Evolutionary conservation across 2,797 vertebrate species (phyloP).

Genomic region (Cephalopachus bancanus): DNA sequence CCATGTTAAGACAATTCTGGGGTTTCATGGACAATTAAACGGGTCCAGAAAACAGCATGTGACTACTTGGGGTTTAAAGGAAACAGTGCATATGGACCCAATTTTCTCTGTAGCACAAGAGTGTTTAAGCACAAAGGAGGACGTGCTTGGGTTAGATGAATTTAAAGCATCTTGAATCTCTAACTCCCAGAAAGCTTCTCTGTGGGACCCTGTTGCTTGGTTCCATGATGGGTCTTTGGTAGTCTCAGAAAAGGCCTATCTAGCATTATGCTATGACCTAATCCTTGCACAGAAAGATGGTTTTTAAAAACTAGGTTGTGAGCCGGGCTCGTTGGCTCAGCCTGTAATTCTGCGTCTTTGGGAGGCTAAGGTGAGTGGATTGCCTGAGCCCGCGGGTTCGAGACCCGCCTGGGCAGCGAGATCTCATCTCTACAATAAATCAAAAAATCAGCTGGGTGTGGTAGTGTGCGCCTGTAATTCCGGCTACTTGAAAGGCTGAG

Average conservation of each 20-base stretch:
- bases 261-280: not conserved
- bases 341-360: too few species aligned
- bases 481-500: too few species aligned
- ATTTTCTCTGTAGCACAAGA: slow-evolving; percentile 64
- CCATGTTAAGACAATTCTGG: slow-evolving; percentile 55
- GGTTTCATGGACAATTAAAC: slow-evolving; percentile 76
- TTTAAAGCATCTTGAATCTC: not conserved
- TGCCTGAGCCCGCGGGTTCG: too few species aligned
- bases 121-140: not conserved
- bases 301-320: not conserved
- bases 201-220: not conserved
- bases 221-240: slow-evolving; percentile 32
- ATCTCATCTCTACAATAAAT: too few species aligned
- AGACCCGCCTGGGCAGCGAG: too few species aligned
- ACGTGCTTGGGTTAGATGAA: not conserved
- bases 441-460: too few species aligned
- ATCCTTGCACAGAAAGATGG: not conserved
- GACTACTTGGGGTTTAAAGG: slow-evolving; percentile 61
- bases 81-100: slow-evolving; percentile 59
- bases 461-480: too few species aligned
- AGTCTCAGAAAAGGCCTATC: slow-evolving; percentile 74
- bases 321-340: too few species aligned
- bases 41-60: slow-evolving; percentile 65
- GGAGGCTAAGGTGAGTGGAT: too few species aligned
- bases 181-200: not conserved